Conservation (phyloP, 2,113 vertebrate genomes). For the Myiagra hebetior region DNA sequence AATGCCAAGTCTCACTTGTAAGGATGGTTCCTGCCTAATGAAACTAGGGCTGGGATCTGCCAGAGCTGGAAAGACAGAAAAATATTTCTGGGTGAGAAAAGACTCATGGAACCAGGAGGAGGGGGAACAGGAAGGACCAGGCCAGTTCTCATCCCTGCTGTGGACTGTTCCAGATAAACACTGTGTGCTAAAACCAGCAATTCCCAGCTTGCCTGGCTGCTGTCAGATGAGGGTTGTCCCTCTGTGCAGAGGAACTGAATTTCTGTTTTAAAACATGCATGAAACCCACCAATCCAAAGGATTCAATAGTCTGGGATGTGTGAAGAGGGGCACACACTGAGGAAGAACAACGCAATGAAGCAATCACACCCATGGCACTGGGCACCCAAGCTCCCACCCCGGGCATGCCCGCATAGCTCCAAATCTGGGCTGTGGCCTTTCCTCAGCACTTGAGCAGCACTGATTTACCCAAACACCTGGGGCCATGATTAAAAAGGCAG, state of each 20-base stretch:
- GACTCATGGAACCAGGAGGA: neutral
- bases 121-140: neutral
- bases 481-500: neutral
- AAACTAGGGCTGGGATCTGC: neutral
- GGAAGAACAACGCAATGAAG: neutral
- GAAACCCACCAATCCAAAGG: neutral
- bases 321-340: neutral
- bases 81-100: neutral
- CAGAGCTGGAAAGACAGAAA: neutral
- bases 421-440: neutral
- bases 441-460: neutral
- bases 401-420: neutral
- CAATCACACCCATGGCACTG: rapidly evolving
- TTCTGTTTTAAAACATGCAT: neutral
- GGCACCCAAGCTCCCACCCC: neutral
- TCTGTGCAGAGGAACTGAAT: neutral
- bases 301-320: neutral
- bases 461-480: neutral
- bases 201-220: neutral
- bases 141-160: neutral
- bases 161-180: neutral
- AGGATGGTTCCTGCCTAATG: neutral
- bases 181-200: neutral
- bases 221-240: neutral
- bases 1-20: neutral